Conservation (phyloP, 2,888 invertebrate species). For the Dolichomitus sp. region DNA sequence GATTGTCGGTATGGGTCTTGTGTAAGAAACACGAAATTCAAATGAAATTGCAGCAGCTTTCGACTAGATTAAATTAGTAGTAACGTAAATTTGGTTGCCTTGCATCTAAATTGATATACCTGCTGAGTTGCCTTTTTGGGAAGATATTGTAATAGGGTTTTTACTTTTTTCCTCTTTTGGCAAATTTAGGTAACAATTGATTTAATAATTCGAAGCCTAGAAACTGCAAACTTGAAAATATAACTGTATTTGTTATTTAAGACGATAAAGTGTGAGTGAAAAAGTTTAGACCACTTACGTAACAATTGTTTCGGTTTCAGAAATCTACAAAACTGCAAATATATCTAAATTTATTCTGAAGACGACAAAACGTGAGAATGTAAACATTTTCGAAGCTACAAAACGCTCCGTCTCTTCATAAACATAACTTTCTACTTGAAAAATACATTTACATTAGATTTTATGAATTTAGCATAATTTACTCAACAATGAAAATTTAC, state of each 20-base stretch:
- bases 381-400: too few species aligned
- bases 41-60: slow-evolving; percentile 47
- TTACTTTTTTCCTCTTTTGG: not conserved
- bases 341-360: not conserved
- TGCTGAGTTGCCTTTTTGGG: not conserved
- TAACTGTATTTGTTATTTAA: not conserved
- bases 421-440: too few species aligned
- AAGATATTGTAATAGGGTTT: not conserved
- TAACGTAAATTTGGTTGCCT: slow-evolving; percentile 53
- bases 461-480: too few species aligned
- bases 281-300: not conserved
- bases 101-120: slow-evolving; percentile 33
- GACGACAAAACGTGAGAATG: not conserved
- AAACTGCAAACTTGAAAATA: not conserved
- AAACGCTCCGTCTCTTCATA: too few species aligned
- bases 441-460: too few species aligned
- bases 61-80: slow-evolving; percentile 53
- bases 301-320: too few species aligned
- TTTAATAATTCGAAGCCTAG: not conserved
- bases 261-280: not conserved
- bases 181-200: not conserved
- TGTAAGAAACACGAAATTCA: slow-evolving; percentile 43
- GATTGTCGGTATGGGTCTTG: slow-evolving; percentile 23
- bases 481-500: too few species aligned
- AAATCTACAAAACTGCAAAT: not conserved